These are phyloP conservation scores for Melipona quadrifasciata DNA, from an alignment of 1,140 invertebrate species.

Conservation along the genomic window DNA sequence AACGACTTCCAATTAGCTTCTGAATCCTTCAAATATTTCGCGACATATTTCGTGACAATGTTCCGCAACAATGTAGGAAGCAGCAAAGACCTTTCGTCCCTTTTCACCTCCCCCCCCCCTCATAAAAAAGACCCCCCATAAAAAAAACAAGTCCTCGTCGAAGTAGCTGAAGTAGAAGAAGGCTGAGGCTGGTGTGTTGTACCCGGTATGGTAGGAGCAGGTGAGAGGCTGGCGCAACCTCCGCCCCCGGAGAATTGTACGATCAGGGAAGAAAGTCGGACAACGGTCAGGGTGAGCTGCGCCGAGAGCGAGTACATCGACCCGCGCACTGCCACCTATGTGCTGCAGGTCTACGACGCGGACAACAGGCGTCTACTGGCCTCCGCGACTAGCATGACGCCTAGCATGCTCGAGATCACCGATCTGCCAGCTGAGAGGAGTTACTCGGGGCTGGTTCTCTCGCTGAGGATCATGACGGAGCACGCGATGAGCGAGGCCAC, in stretches of 20 bases:
- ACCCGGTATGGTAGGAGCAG: conserved; percentile 71
- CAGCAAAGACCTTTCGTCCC: not conserved
- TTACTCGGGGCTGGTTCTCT: conserved; percentile 80
- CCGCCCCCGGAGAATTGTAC: conserved; percentile 81
- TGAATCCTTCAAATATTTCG: not conserved
- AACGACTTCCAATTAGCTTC: not conserved
- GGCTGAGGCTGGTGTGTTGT: conserved; percentile 66
- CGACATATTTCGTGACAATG: not conserved
- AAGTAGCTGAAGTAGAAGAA: conserved; percentile 51
- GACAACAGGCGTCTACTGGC: conserved; percentile 81
- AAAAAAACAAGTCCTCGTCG: not conserved
- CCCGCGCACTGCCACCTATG: conserved; percentile 78
- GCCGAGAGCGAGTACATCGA: conserved; percentile 76
- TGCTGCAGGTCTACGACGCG: conserved; percentile 83
- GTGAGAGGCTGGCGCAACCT: conserved; percentile 75
- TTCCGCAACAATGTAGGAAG: not conserved
- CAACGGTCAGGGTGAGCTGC: conserved; percentile 81
- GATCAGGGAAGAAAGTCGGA: conserved; percentile 79
- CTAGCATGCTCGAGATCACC: conserved; percentile 80
- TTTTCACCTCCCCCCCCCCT: not conserved
- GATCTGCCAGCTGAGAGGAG: conserved; percentile 79
- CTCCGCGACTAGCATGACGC: conserved; percentile 81
- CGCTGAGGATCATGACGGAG: conserved; percentile 81
- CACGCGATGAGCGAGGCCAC: conserved; percentile 82
- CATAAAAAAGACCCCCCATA: not conserved